Base-by-base conservation (phyloP, 2,888 invertebrate genomes). In the Hyles lineata region DNA sequence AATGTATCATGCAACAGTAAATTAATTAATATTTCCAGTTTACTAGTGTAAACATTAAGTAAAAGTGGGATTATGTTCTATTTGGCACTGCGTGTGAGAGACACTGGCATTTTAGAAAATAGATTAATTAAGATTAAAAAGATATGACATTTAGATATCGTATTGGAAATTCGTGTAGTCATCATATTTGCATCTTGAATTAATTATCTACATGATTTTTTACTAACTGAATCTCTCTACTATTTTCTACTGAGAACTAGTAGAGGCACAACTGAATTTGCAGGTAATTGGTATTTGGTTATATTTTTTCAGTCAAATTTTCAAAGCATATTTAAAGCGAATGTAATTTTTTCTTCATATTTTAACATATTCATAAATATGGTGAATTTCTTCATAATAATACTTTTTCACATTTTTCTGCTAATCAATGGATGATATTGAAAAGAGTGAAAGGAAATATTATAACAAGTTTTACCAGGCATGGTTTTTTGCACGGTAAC, bases 1-100 rank as follows among this genome's bases (percentile, higher is more conserved):
- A 90, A 90, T 90, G 93, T 92, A 91, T 90, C 90, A 92, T 90
- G 92, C 90, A 88, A 87, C 82, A 84, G 81, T 79, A 79, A 83
- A 85, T 87, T 83, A 83, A 82, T 80, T 82, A 84, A 25, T 67
- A 58, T 58, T 79, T 80, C 80, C 73, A 78, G 76, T 79, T 79
- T 79, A 81, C 76, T 78, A 76, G 77, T 76, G 75, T 77, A 77
- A 79, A 81, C 82, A 78, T 80, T 75, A 21, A 78, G 80, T 79
- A 74, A 52, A 17, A 29, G n/a, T 50, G 25, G 21, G 71, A 62
- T 71, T 55, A 32, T 50, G 52, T 55, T 15, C 21, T 23, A 55
- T 62, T 21, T 25, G 17, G 55, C 32, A 71, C 62, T 21, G 52
- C 62, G 32, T 23, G 62, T 17, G 55, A 32, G 23, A 62, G 19